phyloP scores from a whole-genome alignment of 2,113 vertebrate species.

The Canis aureus region DNA sequence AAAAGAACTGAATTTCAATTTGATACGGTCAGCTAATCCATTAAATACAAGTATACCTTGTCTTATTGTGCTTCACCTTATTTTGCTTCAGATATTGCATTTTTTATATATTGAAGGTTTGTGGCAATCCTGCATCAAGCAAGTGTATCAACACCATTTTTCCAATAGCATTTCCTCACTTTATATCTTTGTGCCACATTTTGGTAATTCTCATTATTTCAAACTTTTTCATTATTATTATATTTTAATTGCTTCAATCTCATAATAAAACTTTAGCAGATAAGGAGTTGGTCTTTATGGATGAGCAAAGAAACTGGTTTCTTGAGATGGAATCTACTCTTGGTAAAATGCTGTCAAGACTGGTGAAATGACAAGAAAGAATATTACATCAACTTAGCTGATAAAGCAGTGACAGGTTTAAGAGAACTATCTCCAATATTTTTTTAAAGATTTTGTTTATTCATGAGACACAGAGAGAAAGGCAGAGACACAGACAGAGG shows the following conservation, averaged over 20 bases:
- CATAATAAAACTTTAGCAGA: background rate
- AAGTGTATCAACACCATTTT: background rate
- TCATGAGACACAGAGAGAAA: too few relatives aligned
- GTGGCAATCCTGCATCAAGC: background rate
- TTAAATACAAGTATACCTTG: background rate
- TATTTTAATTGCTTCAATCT: background rate
- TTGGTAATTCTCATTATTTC: background rate
- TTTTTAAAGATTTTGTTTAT: too few relatives aligned
- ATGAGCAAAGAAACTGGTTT: background rate
- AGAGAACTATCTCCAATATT: background rate
- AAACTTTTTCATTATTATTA: background rate
- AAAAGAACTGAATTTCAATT: slow-evolving; percentile 14
- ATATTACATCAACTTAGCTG: background rate
- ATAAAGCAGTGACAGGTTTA: background rate
- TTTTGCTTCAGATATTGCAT: background rate
- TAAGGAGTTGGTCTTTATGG: background rate
- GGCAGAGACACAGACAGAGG: too few relatives aligned
- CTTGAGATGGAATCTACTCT: background rate
- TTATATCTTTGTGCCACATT: background rate
- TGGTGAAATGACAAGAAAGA: background rate
- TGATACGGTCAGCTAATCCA: background rate
- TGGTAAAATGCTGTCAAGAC: background rate
- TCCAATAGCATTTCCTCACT: background rate
- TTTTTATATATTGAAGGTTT: background rate
- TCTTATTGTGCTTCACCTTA: background rate